Conservation (phyloP, 2,797 vertebrate genomes). For the Valencia hispanica region DNA sequence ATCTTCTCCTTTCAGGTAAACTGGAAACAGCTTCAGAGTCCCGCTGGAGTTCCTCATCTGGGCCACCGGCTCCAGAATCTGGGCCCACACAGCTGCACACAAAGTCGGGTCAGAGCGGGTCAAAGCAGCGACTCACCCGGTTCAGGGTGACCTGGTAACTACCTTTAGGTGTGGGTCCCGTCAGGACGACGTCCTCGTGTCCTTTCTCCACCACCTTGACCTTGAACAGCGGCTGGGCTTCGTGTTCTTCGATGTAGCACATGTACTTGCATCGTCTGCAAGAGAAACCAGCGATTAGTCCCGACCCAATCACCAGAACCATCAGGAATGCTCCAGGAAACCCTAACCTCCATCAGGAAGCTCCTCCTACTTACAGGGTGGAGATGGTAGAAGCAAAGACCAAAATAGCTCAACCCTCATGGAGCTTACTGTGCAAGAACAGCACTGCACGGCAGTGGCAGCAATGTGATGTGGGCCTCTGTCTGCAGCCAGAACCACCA, state of each 20-base stretch:
- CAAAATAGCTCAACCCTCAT: too few species aligned
- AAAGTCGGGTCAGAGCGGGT: background rate
- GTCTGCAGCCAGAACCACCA: too few species aligned
- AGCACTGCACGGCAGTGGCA: too few species aligned
- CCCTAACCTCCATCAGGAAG: too few species aligned
- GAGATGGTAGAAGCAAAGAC: too few species aligned
- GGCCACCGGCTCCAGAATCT: conserved; percentile 90
- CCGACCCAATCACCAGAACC: background rate
- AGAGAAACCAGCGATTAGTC: background rate
- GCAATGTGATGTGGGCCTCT: too few species aligned
- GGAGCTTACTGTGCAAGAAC: too few species aligned
- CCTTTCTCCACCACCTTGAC: conserved; percentile 93
- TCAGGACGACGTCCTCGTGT: conserved; percentile 89
- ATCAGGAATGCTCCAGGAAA: too few species aligned
- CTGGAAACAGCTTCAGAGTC: conserved; percentile 93
- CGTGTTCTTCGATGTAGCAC: conserved; percentile 90
- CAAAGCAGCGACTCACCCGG: background rate
- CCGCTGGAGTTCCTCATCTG: conserved; percentile 81
- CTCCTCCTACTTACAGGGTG: too few species aligned
- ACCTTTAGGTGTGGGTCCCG: conserved; percentile 89
- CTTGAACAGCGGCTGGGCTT: conserved; percentile 84
- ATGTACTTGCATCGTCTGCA: conserved; percentile 89
- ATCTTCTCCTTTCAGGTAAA: conserved; percentile 95
- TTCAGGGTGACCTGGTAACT: background rate
- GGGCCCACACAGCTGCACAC: conserved; percentile 91